These are phyloP conservation scores for Macquaria australasica DNA, from an alignment of 2,113 vertebrate genomes.

Conservation along the genomic window DNA sequence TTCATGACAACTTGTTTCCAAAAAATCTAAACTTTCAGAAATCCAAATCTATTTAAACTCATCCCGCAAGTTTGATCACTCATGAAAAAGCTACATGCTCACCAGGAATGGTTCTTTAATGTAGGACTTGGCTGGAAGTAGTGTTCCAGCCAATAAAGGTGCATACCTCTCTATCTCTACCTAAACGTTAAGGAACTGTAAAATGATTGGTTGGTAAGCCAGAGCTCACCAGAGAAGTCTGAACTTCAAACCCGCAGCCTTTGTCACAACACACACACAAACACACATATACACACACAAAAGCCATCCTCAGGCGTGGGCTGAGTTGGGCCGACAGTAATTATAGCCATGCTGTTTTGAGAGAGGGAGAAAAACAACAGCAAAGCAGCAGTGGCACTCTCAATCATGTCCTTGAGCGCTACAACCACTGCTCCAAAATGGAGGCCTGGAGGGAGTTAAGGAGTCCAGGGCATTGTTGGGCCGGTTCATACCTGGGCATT, in stretches of 20 bases:
- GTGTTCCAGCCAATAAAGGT: constrained; percentile 33
- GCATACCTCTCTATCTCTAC: constrained; percentile 50
- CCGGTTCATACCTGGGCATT: constrained; percentile 47
- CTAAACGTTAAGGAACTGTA: constrained; percentile 56
- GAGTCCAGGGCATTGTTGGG: constrained; percentile 54
- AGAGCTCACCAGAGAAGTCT: constrained; percentile 64
- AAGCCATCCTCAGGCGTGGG: constrained; percentile 73
- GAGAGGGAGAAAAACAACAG: constrained; percentile 80
- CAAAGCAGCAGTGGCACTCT: constrained; percentile 71
- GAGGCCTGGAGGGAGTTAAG: constrained; percentile 67
- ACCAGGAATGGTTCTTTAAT: constrained; percentile 32
- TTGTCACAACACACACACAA: constrained; percentile 57
- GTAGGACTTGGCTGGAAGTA: constrained; percentile 10
- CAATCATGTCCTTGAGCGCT: constrained; percentile 70
- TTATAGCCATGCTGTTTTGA: constrained; percentile 81
- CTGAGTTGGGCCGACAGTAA: constrained; percentile 78
- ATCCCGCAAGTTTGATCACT: not conserved
- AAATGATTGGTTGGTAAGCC: constrained; percentile 68
- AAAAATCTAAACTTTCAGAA: constrained; percentile 22
- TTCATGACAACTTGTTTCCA: constrained; percentile 12
- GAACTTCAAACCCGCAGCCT: constrained; percentile 60
- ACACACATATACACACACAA: constrained; percentile 40
- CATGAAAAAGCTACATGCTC: constrained; percentile 13
- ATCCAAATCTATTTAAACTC: not conserved
- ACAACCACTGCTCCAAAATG: constrained; percentile 74